phyloP scores from a whole-genome alignment of 23 tunicate species.

The Ascidia mentula region DNA sequence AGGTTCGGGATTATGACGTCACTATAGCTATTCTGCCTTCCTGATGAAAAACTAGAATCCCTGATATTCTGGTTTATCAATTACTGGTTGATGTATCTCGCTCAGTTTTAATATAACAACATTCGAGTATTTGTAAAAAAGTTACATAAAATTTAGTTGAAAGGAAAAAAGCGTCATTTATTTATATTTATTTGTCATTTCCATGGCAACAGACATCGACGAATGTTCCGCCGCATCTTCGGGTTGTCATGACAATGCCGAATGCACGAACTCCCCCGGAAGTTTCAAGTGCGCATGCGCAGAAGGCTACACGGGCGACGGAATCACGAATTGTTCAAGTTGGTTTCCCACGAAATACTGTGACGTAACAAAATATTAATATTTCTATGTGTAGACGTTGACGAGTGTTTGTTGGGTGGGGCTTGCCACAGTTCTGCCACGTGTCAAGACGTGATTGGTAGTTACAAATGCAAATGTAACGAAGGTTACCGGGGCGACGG shows the following conservation, averaged over 20 bases:
- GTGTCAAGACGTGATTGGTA: slow-evolving; percentile 27
- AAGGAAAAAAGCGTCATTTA: too few species aligned
- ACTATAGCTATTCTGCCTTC: too few species aligned
- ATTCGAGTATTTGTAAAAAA: too few species aligned
- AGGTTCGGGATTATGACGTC: too few species aligned
- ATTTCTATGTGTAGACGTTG: background rate
- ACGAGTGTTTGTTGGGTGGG: slow-evolving; percentile 6
- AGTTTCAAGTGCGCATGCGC: slow-evolving; percentile 16
- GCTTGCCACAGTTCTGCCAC: slow-evolving; percentile 9
- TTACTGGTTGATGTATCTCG: too few species aligned
- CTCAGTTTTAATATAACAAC: too few species aligned
- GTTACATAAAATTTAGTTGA: too few species aligned
- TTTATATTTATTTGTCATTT: too few species aligned
- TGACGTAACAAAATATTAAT: background rate
- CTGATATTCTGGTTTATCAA: background rate
- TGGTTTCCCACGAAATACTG: background rate
- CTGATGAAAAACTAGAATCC: background rate
- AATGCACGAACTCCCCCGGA: slow-evolving; percentile 23
- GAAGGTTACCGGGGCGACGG: slow-evolving; percentile 35
- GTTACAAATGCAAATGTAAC: slow-evolving; percentile 34
- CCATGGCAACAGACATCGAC: slow-evolving; percentile 35
- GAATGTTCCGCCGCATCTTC: slow-evolving; percentile 9
- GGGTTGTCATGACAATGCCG: slow-evolving; percentile 5
- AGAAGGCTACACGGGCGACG: slow-evolving; percentile 21
- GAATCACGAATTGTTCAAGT: slow-evolving; percentile 19